These are phyloP conservation scores for Lerista edwardsae DNA, from an alignment of 2,797 vertebrate species.

Conservation along the genomic window DNA sequence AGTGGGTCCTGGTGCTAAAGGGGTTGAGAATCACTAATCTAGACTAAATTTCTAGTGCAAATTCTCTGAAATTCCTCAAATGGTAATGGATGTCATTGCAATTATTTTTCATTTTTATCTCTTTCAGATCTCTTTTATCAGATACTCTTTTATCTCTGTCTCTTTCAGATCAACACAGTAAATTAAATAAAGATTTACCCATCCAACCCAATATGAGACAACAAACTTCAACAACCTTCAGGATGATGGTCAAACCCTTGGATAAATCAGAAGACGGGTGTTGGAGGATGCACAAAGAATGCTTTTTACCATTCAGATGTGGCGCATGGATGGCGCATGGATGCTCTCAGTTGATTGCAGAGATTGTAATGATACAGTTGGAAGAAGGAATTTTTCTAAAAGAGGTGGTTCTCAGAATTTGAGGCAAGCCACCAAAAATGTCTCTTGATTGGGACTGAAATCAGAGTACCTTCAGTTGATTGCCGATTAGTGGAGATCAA, in stretches of 20 bases:
- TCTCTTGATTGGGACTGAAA: conserved; percentile 22
- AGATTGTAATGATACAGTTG: conserved; percentile 5
- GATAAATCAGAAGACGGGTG: not conserved
- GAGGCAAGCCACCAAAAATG: conserved; percentile 5
- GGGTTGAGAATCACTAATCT: no score
- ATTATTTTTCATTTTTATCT: not conserved
- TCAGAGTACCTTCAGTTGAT: conserved; percentile 8
- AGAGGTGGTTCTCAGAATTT: not conserved
- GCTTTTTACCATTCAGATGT: conserved; percentile 8
- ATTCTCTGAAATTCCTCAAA: not conserved
- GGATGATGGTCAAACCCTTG: not conserved
- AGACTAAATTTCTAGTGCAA: not conserved
- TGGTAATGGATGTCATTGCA: not conserved
- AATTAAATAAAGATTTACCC: not conserved
- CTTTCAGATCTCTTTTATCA: no score
- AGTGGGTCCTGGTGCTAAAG: no score
- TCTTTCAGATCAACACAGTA: not conserved
- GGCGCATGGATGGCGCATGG: not conserved
- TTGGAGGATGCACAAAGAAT: not conserved
- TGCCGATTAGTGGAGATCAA: conserved; percentile 15
- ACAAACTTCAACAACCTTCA: not conserved
- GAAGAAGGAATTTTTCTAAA: not conserved
- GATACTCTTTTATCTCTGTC: no score
- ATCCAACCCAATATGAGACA: not conserved
- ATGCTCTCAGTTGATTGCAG: conserved; percentile 23